A percentile compares a stretch with the other conserved stretches of the same genome.
These are phyloP conservation scores for Sebastes aleutianus DNA, from an alignment of 2,797 vertebrate species.

Conservation along the genomic window DNA sequence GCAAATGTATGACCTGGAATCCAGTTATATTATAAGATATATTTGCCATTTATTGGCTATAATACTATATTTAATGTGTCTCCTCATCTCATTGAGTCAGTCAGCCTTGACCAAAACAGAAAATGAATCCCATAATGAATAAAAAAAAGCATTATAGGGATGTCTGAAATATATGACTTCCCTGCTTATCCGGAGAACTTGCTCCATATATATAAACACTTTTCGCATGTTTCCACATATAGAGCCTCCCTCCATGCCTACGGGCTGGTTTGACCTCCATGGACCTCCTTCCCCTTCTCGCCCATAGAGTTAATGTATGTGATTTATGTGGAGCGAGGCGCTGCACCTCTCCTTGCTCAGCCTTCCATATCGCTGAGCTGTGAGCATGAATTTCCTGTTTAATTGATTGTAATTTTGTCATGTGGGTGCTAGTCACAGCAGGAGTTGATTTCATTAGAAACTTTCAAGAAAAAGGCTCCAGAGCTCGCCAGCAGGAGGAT, in stretches of 20 bases:
- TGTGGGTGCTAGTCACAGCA: slow-evolving; percentile 37
- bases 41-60: background rate
- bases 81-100: background rate
- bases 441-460: slow-evolving; percentile 62
- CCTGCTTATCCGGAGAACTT: background rate
- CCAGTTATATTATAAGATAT: background rate
- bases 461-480: slow-evolving; percentile 20
- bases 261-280: slow-evolving; percentile 28
- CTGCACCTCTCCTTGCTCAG: slow-evolving; percentile 22
- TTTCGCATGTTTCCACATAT: background rate
- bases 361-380: slow-evolving; percentile 30
- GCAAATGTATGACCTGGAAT: slow-evolving; percentile 18
- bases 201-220: background rate
- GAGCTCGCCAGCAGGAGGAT: slow-evolving; percentile 43
- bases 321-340: slow-evolving; percentile 42
- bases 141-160: background rate
- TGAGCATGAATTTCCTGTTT: slow-evolving; percentile 24
- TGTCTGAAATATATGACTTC: background rate
- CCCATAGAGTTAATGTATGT: slow-evolving; percentile 28
- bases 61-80: background rate
- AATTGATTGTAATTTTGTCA: slow-evolving; percentile 65
- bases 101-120: background rate
- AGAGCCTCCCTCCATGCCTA: background rate
- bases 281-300: background rate
- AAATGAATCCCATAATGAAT: background rate